phyloP scores from a whole-genome alignment of 2,113 vertebrate species.

The Prinia subflava region DNA sequence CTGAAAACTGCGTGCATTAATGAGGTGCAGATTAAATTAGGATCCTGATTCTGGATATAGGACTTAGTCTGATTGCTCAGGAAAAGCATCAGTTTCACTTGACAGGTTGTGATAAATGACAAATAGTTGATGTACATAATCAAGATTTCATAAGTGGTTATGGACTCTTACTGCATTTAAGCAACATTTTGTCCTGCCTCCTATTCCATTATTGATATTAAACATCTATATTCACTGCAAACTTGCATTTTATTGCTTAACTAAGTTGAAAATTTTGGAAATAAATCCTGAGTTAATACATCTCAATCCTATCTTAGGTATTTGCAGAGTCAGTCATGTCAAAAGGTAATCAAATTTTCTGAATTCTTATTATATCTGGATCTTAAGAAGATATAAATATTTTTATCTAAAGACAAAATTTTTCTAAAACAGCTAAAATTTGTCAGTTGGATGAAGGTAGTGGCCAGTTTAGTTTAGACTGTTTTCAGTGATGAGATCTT shows the following conservation, averaged over 20 bases:
- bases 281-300: neutral
- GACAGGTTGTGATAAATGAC: neutral
- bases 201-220: neutral
- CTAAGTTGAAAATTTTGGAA: neutral
- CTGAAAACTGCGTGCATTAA: neutral
- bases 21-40: neutral
- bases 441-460: neutral
- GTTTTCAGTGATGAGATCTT: neutral
- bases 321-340: neutral
- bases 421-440: neutral
- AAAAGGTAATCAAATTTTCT: neutral
- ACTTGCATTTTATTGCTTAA: neutral
- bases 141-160: neutral
- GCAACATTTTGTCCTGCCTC: neutral
- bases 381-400: neutral
- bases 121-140: neutral
- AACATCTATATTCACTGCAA: neutral
- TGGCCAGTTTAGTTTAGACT: neutral
- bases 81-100: neutral
- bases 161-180: neutral
- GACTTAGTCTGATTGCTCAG: neutral
- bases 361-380: neutral
- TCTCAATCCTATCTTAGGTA: neutral
- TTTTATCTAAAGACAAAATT: neutral
- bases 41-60: neutral